Conservation (phyloP, 2,797 vertebrate genomes). For the Lepus townsendii region DNA sequence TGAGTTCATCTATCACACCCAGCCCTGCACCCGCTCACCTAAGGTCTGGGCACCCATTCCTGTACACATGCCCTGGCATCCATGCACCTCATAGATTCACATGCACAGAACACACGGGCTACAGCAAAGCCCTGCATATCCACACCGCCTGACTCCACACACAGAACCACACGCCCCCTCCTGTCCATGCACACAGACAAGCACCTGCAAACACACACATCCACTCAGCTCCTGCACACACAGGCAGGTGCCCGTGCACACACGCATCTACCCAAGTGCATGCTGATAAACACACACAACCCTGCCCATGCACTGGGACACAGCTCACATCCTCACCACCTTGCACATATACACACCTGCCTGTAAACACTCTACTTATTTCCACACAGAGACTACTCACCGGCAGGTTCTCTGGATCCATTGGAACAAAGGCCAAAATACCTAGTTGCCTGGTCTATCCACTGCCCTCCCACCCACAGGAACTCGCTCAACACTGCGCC, state of each 20-base stretch:
- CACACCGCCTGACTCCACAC: not conserved
- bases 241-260: not conserved
- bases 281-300: not conserved
- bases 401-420: slow-evolving; percentile 88
- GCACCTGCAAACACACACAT: too few species aligned
- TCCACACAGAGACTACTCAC: slow-evolving; percentile 88
- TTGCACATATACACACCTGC: not conserved
- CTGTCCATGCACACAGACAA: not conserved
- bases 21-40: not conserved
- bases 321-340: not conserved
- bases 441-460: slow-evolving; percentile 12
- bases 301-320: not conserved
- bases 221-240: not conserved
- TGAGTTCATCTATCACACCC: not conserved
- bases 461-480: not conserved
- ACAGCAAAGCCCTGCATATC: not conserved
- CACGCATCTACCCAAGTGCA: not conserved
- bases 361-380: not conserved
- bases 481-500: slow-evolving; percentile 33
- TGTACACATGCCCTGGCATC: not conserved
- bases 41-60: not conserved
- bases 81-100: not conserved
- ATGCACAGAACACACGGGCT: too few species aligned
- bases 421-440: slow-evolving; percentile 74
- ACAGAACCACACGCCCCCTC: not conserved